Percentiles rank a stretch among this genome's conserved stretches.
Conservation (phyloP, 2,113 vertebrate species). For the Lipotes vexillifer region DNA sequence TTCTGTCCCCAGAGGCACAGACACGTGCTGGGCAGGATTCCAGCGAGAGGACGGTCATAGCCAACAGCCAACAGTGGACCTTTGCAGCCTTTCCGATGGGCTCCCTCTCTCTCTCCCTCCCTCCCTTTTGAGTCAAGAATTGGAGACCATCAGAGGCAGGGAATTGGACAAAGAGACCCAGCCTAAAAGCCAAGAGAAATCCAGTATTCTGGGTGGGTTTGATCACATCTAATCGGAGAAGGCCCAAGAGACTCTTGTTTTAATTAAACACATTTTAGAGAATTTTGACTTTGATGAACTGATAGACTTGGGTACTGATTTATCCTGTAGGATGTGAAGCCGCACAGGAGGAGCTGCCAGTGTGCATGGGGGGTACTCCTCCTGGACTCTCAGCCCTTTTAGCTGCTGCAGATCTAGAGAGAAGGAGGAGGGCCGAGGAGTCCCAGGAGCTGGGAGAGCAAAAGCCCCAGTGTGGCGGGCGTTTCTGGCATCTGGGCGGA, state of each 20-base stretch:
- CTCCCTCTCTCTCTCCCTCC: accelerated
- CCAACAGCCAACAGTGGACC: accelerated
- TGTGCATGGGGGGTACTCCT: accelerated
- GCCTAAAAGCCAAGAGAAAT: not conserved
- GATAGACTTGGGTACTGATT: not conserved
- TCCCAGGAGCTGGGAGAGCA: not conserved
- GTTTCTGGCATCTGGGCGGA: not conserved
- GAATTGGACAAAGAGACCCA: not conserved
- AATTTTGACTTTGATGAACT: not conserved
- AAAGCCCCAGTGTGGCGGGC: accelerated
- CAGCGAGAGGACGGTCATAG: not conserved
- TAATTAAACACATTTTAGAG: slow-evolving; percentile 23
- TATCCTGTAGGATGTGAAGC: not conserved
- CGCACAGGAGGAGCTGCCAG: accelerated
- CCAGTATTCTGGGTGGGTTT: not conserved
- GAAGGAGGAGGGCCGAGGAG: not conserved
- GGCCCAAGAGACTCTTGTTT: slow-evolving; percentile 37
- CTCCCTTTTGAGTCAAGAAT: not conserved
- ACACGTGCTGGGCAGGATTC: accelerated
- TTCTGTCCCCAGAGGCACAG: accelerated
- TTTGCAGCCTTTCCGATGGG: no score
- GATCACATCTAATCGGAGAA: not conserved
- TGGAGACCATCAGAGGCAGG: not conserved
- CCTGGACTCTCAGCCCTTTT: accelerated
- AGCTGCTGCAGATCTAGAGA: accelerated